These are phyloP conservation scores for Dascyllus trimaculatus DNA, from an alignment of 2,113 vertebrate species.

Conservation along the genomic window DNA sequence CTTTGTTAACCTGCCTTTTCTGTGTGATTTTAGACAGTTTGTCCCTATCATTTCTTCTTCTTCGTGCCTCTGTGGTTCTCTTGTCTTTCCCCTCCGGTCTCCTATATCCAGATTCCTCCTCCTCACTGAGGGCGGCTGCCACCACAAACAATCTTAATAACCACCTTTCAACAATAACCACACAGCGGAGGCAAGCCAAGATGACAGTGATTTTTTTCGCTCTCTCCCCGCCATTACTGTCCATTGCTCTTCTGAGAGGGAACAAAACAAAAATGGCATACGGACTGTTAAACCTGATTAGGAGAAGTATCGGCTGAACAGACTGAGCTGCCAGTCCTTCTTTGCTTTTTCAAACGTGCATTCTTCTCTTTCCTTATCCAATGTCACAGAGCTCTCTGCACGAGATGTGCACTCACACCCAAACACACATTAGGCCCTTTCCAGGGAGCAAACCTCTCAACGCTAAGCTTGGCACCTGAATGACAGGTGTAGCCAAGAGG, in stretches of 20 bases:
- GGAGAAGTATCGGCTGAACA: conserved; percentile 62
- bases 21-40: conserved; percentile 13
- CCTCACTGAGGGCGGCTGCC: conserved; percentile 40
- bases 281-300: conserved; percentile 83
- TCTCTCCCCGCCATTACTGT: conserved; percentile 59
- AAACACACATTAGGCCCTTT: conserved; percentile 47
- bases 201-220: conserved; percentile 70
- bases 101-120: conserved; percentile 23
- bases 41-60: conserved; percentile 29
- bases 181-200: conserved; percentile 55
- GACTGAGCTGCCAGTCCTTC: conserved; percentile 49
- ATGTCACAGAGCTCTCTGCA: conserved; percentile 35
- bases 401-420: conserved; percentile 45
- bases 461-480: conserved; percentile 77
- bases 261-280: conserved; percentile 63
- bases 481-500: conserved; percentile 83
- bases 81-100: conserved; percentile 28
- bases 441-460: conserved; percentile 51
- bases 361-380: conserved; percentile 47
- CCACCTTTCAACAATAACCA: conserved; percentile 77
- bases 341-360: conserved; percentile 31
- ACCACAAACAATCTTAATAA: conserved; percentile 77
- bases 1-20: conserved; percentile 38
- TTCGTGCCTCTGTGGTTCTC: conserved; percentile 16
- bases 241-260: conserved; percentile 52